Conservation (phyloP, 2,888 invertebrate genomes). For the Drosophila pseudotakahashii region DNA sequence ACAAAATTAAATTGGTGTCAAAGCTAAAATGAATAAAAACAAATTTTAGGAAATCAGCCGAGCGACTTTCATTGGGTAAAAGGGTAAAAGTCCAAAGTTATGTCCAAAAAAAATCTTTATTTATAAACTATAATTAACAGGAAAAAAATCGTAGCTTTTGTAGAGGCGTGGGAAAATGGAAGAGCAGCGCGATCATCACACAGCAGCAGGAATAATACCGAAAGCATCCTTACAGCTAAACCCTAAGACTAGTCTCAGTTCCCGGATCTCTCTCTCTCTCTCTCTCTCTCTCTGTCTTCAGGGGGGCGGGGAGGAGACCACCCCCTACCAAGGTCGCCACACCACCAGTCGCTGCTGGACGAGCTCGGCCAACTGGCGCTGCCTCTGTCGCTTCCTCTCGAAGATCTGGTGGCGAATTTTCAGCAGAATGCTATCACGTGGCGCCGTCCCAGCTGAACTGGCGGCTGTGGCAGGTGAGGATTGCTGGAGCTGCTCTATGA, state of each 20-base stretch:
- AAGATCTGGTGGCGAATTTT: constrained; percentile 83
- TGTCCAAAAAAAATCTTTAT: constrained; percentile 20
- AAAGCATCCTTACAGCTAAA: constrained; percentile 40
- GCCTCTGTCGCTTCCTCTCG: constrained; percentile 81
- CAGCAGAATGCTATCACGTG: constrained; percentile 73
- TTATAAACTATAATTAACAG: constrained; percentile 12
- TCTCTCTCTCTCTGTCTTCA: too few relatives aligned
- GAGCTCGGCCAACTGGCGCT: constrained; percentile 69
- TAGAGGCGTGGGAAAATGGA: constrained; percentile 52
- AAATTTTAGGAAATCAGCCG: not conserved
- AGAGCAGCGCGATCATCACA: constrained; percentile 63
- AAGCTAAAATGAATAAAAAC: constrained; percentile 22
- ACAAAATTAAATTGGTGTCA: constrained; percentile 41
- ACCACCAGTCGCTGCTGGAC: constrained; percentile 72
- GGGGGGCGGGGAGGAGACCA: too few relatives aligned
- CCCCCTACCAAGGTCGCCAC: constrained; percentile 81
- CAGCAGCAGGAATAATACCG: constrained; percentile 62
- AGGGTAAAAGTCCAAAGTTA: not conserved
- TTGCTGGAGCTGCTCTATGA: constrained; percentile 41
- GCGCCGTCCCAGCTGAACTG: constrained; percentile 25
- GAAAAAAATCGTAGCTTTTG: constrained; percentile 3
- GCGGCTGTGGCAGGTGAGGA: constrained; percentile 2
- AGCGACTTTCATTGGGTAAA: constrained; percentile 1
- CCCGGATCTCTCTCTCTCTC: constrained; percentile 7
- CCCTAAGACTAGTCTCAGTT: constrained; percentile 43